These are phyloP conservation scores for Ptilodon capucinus DNA, from an alignment of 2,888 invertebrate genomes.

Conservation along the genomic window DNA sequence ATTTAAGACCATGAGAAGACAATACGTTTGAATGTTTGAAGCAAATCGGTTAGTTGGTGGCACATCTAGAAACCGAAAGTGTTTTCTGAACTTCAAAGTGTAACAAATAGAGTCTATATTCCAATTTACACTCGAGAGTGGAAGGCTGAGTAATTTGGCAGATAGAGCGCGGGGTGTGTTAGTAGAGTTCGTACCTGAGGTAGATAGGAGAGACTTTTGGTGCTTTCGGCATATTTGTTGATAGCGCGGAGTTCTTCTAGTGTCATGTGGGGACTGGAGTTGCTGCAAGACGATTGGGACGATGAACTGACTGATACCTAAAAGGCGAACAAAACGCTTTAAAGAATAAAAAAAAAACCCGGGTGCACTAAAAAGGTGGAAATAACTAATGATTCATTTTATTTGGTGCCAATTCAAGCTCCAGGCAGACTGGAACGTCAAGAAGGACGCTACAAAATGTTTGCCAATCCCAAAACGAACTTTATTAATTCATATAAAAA, in stretches of 20 bases:
- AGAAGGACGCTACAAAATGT: too few species aligned
- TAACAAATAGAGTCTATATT: neutral
- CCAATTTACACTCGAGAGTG: neutral
- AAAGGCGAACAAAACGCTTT: slow-evolving; percentile 16
- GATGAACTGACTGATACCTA: slow-evolving; percentile 88
- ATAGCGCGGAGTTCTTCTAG: slow-evolving; percentile 92
- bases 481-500: too few species aligned
- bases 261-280: slow-evolving; percentile 87
- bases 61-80: neutral
- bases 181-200: slow-evolving; percentile 87
- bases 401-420: too few species aligned
- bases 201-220: slow-evolving; percentile 94
- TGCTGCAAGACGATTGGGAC: slow-evolving; percentile 87
- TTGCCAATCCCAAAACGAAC: too few species aligned
- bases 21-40: too few species aligned
- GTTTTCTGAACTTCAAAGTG: neutral
- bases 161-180: neutral
- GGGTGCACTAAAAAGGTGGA: too few species aligned
- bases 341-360: too few species aligned
- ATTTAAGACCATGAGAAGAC: too few species aligned
- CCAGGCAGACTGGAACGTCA: too few species aligned
- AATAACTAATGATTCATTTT: too few species aligned
- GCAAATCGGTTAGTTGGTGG: too few species aligned
- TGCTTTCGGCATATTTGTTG: slow-evolving; percentile 95
- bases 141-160: neutral